phyloP scores from a whole-genome alignment of 2,113 vertebrate genomes.

The Zingel zingel region DNA sequence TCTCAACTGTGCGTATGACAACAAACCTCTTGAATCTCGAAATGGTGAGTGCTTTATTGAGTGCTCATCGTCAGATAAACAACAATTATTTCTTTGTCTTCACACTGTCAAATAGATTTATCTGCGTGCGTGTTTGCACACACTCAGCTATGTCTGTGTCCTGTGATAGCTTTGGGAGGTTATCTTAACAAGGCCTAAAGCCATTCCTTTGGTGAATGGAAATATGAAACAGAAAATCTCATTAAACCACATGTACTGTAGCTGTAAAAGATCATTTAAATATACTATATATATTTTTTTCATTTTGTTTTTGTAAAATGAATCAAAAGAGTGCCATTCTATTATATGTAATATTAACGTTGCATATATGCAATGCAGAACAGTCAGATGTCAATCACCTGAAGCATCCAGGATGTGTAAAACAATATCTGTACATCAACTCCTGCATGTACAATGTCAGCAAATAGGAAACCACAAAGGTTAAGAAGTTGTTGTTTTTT shows the following conservation, averaged over 20 bases:
- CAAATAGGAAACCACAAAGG: slow-evolving; percentile 37
- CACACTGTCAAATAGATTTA: no score
- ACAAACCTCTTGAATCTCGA: no score
- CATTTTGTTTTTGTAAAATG: not conserved
- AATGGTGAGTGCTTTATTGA: no score
- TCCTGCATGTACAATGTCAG: not conserved
- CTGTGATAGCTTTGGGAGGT: not conserved
- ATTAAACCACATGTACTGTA: not conserved
- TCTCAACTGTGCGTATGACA: no score
- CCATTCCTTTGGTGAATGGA: not conserved
- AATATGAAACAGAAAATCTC: not conserved
- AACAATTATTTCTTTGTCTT: no score
- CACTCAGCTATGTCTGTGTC: not conserved
- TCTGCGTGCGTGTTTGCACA: not conserved
- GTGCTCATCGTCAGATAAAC: no score
- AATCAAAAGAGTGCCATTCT: not conserved
- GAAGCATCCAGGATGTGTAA: not conserved
- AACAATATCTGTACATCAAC: not conserved
- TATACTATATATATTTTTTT: not conserved
- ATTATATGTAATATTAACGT: not conserved
- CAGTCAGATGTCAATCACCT: not conserved
- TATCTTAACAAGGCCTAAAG: not conserved
- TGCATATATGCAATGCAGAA: not conserved
- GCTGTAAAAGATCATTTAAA: not conserved
- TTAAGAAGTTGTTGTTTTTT: not conserved